phyloP scores from a whole-genome alignment of 2,797 vertebrate species.

The Discoglossus pictus region DNA sequence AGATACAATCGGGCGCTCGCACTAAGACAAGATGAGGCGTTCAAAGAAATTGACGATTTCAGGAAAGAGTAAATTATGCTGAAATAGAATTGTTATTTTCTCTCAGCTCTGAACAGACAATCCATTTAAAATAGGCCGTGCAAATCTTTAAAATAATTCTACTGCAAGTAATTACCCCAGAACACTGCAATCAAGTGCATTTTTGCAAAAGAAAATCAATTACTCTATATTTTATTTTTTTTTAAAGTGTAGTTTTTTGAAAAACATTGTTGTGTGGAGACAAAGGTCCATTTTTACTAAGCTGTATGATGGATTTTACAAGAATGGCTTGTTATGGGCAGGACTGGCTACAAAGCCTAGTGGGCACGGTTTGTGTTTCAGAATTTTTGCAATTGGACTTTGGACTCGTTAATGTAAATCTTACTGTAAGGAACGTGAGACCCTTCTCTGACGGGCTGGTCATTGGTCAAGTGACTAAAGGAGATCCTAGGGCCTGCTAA shows the following conservation, averaged over 20 bases:
- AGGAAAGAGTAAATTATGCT: slow-evolving; percentile 51
- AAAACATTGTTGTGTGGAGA: slow-evolving; percentile 33
- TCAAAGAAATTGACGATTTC: slow-evolving; percentile 50
- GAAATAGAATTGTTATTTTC: slow-evolving; percentile 51
- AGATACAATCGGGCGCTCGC: slow-evolving; percentile 37
- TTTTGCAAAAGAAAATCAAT: slow-evolving; percentile 51
- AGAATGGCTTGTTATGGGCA: too few relatives aligned
- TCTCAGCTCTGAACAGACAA: slow-evolving; percentile 40
- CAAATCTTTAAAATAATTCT: slow-evolving; percentile 52
- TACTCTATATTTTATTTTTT: slow-evolving; percentile 24
- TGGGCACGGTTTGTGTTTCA: too few relatives aligned
- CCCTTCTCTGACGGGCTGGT: too few relatives aligned
- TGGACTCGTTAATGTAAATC: too few relatives aligned
- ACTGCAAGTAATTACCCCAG: slow-evolving; percentile 50
- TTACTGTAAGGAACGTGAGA: too few relatives aligned
- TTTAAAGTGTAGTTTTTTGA: slow-evolving; percentile 37
- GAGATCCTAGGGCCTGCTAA: too few relatives aligned
- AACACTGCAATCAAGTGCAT: slow-evolving; percentile 47
- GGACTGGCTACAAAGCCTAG: too few relatives aligned
- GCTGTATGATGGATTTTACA: too few relatives aligned
- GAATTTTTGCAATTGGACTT: too few relatives aligned
- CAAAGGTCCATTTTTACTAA: slow-evolving; percentile 28
- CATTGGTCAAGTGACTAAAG: too few relatives aligned
- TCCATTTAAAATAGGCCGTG: slow-evolving; percentile 50
- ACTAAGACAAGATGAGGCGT: slow-evolving; percentile 38